Base-by-base conservation (phyloP, 2,113 vertebrate species). In the Cromileptes altivelis region DNA sequence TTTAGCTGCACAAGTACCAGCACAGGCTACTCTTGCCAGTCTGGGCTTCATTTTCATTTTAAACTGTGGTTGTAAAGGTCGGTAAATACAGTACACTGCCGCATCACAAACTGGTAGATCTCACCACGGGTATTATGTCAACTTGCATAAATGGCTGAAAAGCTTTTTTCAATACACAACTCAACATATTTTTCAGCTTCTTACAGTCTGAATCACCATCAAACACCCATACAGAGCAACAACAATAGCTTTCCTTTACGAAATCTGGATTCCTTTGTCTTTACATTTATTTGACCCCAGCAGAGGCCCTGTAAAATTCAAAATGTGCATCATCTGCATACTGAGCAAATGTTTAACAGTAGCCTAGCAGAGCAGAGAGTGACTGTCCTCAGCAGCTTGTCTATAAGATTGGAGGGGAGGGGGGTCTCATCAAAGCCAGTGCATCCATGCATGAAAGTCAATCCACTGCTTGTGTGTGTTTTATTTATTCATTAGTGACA, bases 401-500 rank as follows among this genome's bases (percentile, higher is more conserved):
- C 88, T 89, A 84, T 80, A 86, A 78, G 76, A 88, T 53, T 81
- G 76, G 76, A 70, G 40, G 40, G 61, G 69, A 21, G 62, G 73
- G 71, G 79, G 70, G 49, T 84, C 88, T 95, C 93, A 95, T 94
- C 92, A 94, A 92, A 93, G 92, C 79, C 78, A 75, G 83, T 57
- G 91, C 91, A 90, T 18, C 92, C 92, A 92, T 90, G 95, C 94
- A 89, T 95, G 93, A 94, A 95, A 95, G 92, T 95, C 94, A 94
- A 93, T 94, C 92, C 92, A 93, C 88, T 91, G 89, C 91, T 88
- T 91, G 91, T 90, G 90, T 94, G 93, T 94, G 92, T 94, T 94
- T 94, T 95, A 95, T 94, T 95, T 96, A 94, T 95, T 96, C 93
- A 95, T 95, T 94, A 95, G 93, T 94, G 93, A 95, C 94, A 94